phyloP scores from a whole-genome alignment of 2,113 vertebrate genomes.

The Columbina picui region DNA sequence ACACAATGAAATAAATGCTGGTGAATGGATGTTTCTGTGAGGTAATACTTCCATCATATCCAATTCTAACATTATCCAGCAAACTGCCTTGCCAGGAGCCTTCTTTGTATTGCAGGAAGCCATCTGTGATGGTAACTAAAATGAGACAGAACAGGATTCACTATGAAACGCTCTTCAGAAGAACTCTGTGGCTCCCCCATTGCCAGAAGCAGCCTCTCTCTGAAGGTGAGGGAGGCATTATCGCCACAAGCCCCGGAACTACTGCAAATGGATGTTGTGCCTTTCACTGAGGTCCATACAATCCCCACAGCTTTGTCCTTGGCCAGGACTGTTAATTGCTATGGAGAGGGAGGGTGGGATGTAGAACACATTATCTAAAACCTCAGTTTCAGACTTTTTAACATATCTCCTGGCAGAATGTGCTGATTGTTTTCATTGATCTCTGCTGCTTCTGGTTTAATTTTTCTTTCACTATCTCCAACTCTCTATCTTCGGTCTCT shows the following conservation, averaged over 20 bases:
- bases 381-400: background rate
- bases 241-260: background rate
- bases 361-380: accelerated
- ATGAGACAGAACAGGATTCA: background rate
- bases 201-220: background rate
- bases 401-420: conserved; percentile 23
- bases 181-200: accelerated
- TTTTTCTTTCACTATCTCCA: conserved; percentile 31
- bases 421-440: conserved; percentile 47
- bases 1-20: background rate
- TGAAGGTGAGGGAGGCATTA: background rate
- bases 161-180: accelerated
- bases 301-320: background rate
- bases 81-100: conserved; percentile 22
- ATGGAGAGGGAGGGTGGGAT: background rate
- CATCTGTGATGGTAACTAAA: conserved; percentile 33
- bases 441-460: conserved; percentile 23
- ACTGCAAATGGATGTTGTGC: background rate
- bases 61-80: background rate
- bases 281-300: accelerated
- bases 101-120: background rate
- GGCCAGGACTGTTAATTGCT: background rate
- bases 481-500: background rate
- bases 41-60: background rate
- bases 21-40: background rate